Percentiles rank a stretch among this genome's conserved stretches.
These are phyloP conservation scores for Tachysurus fulvidraco DNA, from an alignment of 2,113 vertebrate genomes.

Conservation along the genomic window DNA sequence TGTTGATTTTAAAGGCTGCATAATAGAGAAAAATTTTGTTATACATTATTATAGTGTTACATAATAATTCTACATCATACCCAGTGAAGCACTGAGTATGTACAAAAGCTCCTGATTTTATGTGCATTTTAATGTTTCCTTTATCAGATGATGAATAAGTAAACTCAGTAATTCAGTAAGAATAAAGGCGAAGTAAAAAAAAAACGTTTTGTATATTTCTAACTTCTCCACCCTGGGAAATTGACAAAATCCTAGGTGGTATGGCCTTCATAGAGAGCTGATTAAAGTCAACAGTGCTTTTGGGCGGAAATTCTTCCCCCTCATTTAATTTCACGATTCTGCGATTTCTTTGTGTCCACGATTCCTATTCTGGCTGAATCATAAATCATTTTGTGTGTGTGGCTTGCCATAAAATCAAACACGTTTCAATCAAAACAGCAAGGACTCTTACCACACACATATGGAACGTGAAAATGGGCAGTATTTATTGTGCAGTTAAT, in stretches of 20 bases:
- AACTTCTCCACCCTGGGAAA: not conserved
- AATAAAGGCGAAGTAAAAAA: not conserved
- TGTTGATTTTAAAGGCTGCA: not conserved
- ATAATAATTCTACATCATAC: not conserved
- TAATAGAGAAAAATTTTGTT: not conserved
- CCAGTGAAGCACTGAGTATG: not conserved
- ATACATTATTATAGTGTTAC: not conserved
- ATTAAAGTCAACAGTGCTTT: constrained; percentile 59
- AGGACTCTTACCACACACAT: constrained; percentile 63
- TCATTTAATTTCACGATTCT: constrained; percentile 49
- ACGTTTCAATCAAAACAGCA: constrained; percentile 59
- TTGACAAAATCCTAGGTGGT: constrained; percentile 32
- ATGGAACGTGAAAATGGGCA: constrained; percentile 70
- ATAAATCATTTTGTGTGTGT: constrained; percentile 22
- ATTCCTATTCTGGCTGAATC: constrained; percentile 19
- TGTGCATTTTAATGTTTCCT: not conserved
- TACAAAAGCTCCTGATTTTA: not conserved
- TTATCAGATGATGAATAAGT: not conserved
- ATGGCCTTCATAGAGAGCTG: constrained; percentile 36
- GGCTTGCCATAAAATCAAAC: constrained; percentile 55
- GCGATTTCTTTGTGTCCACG: constrained; percentile 27
- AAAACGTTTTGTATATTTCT: not conserved
- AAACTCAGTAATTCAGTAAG: not conserved
- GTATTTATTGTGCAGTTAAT: constrained; percentile 90
- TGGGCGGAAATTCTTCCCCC: constrained; percentile 59